Base-by-base conservation (phyloP, 1,140 invertebrate species). In the Apis cerana region DNA sequence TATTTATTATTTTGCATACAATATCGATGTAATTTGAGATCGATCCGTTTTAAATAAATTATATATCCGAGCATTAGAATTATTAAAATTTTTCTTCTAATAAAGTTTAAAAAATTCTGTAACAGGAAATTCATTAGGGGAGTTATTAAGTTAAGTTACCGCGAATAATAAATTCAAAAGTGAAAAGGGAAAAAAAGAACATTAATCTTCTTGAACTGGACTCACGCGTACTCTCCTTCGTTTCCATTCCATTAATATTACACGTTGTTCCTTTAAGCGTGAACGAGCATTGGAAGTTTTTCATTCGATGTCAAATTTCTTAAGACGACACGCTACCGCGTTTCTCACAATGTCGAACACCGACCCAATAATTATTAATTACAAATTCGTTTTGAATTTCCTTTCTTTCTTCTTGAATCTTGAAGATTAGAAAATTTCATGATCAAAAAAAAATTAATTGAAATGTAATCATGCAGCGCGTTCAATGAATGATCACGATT, bases 171-270 rank as follows among this genome's bases (percentile, higher is more conserved):
- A 56, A 78, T 78, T 69, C 64, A 58, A 59, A 69, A 69, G 52
- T 43, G 64, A 12, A 13, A 52, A 50, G 65, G 23, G 43, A 43
- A 65, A 68, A 69, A 58, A 78, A 56, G 33, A 13, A 19, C 75
- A 68, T 78, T 56, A 68, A 68, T 68, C 62, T 78, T 78, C 21
- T 19, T 56, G 27, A 43, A 23, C 75, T 48, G 33, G 64, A 56
- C 48, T 68, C 64, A 19, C 58, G 19, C 62, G 52, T 68, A 7
- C 50, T n/a, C 27, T 54, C 54, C 50, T 78, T 58, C 64, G n/a
- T 69, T 69, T 78, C 52, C 75, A 58, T 69, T 23, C 65, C 64
- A 69, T 78, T 78, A 78, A 78, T 58, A 68, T 78, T 56, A 69
- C 75, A 77, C 65, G 43, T 17, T 65, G 74, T 64, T 43, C 75